These are phyloP conservation scores for Polymixis flavicincta DNA, from an alignment of 2,888 invertebrate genomes.

Conservation along the genomic window DNA sequence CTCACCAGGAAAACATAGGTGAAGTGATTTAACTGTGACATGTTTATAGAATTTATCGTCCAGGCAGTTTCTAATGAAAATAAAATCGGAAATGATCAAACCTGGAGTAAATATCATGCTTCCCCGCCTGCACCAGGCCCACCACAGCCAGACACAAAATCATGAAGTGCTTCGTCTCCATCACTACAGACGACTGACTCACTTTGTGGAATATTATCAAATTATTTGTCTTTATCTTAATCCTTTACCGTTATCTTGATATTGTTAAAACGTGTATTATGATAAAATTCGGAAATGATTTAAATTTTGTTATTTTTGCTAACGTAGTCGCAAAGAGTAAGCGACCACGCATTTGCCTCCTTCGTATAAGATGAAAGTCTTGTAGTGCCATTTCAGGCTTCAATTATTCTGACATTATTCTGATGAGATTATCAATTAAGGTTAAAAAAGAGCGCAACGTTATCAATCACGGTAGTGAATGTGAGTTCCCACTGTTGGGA, in stretches of 20 bases:
- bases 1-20: too few species aligned
- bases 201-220: background rate
- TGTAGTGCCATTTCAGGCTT: background rate
- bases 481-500: background rate
- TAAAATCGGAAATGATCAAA: background rate
- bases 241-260: constrained; percentile 20
- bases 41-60: too few species aligned
- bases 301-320: background rate
- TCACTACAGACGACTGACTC: constrained; percentile 17
- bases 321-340: background rate
- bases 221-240: constrained; percentile 20
- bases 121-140: constrained; percentile 35
- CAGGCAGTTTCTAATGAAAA: background rate
- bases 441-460: too few species aligned
- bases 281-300: background rate
- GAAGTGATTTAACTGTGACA: too few species aligned
- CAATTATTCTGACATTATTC: background rate
- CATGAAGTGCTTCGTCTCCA: constrained; percentile 32
- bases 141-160: constrained; percentile 22
- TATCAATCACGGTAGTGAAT: too few species aligned
- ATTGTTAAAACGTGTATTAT: background rate
- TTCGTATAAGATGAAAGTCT: background rate
- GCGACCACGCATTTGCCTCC: background rate
- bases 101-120: constrained; percentile 42
- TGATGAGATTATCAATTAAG: background rate